Percentiles rank a stretch among this genome's conserved stretches.
phyloP scores from a whole-genome alignment of 1,140 invertebrate genomes.

The Patella vulgata region DNA sequence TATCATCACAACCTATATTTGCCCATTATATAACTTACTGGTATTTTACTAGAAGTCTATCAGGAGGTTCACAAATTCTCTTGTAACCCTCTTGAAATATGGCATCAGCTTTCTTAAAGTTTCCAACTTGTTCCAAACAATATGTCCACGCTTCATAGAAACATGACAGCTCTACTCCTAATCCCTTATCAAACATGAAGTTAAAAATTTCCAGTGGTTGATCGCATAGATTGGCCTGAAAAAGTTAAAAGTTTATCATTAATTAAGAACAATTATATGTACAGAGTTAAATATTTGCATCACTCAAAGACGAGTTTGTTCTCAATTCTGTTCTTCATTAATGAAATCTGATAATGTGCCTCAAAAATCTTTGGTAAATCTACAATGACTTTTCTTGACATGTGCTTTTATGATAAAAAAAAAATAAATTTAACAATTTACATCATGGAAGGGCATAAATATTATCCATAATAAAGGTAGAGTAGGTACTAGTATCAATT shows the following conservation, averaged over 20 bases:
- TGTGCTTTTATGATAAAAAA: too few species aligned
- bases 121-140: conserved; percentile 59
- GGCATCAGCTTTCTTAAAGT: conserved; percentile 64
- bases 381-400: too few species aligned
- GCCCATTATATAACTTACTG: conserved; percentile 58
- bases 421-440: not conserved
- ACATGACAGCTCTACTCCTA: conserved; percentile 55
- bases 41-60: conserved; percentile 48
- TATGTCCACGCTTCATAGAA: conserved; percentile 66
- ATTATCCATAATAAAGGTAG: too few species aligned
- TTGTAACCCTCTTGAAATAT: conserved; percentile 60
- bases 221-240: conserved; percentile 45
- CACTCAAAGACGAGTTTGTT: too few species aligned
- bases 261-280: not conserved
- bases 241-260: conserved; percentile 9
- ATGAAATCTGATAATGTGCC: too few species aligned
- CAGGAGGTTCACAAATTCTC: conserved; percentile 53
- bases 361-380: too few species aligned
- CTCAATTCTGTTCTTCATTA: too few species aligned
- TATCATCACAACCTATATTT: too few species aligned
- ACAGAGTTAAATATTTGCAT: not conserved
- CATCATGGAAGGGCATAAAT: too few species aligned
- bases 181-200: conserved; percentile 60
- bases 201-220: conserved; percentile 60
- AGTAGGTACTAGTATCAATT: too few species aligned